A percentile compares a stretch with the other conserved stretches of the same genome.
These are phyloP conservation scores for Cherax quadricarinatus DNA, from an alignment of 1,140 invertebrate species.

Conservation along the genomic window DNA sequence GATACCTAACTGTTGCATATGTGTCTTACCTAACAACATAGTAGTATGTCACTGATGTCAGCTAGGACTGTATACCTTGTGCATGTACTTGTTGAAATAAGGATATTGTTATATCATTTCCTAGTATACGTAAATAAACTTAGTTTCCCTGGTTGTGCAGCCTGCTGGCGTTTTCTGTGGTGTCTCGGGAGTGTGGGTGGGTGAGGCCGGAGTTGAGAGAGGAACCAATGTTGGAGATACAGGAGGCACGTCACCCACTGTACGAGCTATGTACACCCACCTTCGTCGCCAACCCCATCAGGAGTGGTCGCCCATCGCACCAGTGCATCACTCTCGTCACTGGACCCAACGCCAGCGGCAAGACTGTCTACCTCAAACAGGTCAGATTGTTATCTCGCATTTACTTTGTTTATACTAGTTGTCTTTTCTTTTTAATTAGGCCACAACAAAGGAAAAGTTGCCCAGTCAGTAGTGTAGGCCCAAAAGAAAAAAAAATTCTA, in stretches of 20 bases:
- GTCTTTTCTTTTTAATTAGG: too few species aligned
- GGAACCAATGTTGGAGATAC: slow-evolving; percentile 82
- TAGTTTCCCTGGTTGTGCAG: slow-evolving; percentile 77
- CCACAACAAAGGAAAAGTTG: too few species aligned
- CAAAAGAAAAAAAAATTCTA: too few species aligned
- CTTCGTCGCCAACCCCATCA: slow-evolving; percentile 79
- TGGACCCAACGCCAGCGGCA: slow-evolving; percentile 94
- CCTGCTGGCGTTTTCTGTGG: slow-evolving; percentile 84
- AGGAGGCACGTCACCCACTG: slow-evolving; percentile 87
- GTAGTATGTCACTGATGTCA: too few species aligned
- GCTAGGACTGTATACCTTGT: too few species aligned
- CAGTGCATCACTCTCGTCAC: slow-evolving; percentile 85
- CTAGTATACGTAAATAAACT: too few species aligned
- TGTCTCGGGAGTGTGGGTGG: slow-evolving; percentile 85
- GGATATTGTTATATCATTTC: too few species aligned
- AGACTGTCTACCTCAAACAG: slow-evolving; percentile 94
- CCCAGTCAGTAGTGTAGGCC: too few species aligned
- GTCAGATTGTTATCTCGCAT: slow-evolving; percentile 14
- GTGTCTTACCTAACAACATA: too few species aligned
- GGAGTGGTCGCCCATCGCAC: slow-evolving; percentile 76
- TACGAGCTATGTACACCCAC: slow-evolving; percentile 81
- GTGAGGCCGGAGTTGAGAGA: slow-evolving; percentile 82
- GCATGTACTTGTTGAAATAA: too few species aligned
- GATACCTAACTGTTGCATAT: too few species aligned
- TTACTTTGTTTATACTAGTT: too few species aligned